Evolutionary conservation across 2,797 vertebrate species (phyloP), one percentile per base, ranked within the genome.

Genomic region (Emys orbicularis): DNA sequence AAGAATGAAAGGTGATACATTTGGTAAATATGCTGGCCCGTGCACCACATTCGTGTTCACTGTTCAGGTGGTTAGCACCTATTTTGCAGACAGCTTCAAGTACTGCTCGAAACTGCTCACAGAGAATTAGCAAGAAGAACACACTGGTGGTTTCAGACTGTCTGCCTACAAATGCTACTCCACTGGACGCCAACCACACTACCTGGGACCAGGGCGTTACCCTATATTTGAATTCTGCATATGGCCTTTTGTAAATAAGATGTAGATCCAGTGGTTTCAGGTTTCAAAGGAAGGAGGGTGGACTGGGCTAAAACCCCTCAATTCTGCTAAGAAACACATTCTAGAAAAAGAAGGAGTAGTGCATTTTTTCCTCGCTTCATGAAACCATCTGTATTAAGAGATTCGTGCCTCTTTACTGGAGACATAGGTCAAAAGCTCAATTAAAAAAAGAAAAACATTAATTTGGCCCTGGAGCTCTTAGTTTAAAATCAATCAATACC

Each of bases 41-140:
- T 1, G 1, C 21, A 61, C 37, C 11, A 56, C 47, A 72, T 10
- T 34, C 1, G 5, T 8, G 12, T 18, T 76, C 29, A 49, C 21
- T 18, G 49, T 47, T 53, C 53, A 56, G 61, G 18, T 68, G 34
- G 2, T 50, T 90, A 82, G 31, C 81, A 49, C 1, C 1, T 13
- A 49, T 47, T 88, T 68, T 93, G 53, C n/a, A 79, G 31, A 37
- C 31, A 29, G 31, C 31, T 11, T 31, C 7, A 21, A 23, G 49
- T 47, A 83, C 81, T 53, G 52, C 81, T 57, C 79, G 3, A 15
- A 84, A 92, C 59, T 84, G 49, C 50, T 88, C 56, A 27, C 83
- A 89, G 34, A 76, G 84, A 88, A 54, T 94, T 68, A 50, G 52
- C 57, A 92, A 57, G 93, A 90, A 76, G 81, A 19, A 6, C 89